A percentile compares a stretch with the other conserved stretches of the same genome.
These are phyloP conservation scores for Myotis daubentonii DNA, from an alignment of 2,797 vertebrate species.

Conservation along the genomic window DNA sequence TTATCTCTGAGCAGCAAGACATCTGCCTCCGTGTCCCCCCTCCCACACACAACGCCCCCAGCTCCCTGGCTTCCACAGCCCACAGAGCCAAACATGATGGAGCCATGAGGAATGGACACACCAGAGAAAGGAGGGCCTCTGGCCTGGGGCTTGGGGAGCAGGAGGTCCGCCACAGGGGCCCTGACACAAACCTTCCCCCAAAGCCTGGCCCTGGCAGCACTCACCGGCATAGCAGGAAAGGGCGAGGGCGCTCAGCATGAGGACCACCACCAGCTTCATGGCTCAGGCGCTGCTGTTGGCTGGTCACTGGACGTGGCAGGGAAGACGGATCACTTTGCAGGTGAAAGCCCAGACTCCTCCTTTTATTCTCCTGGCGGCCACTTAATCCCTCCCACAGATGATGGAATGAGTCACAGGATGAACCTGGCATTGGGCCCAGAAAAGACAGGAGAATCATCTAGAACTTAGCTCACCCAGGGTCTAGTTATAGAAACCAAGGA, in stretches of 20 bases:
- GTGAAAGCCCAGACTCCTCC: not conserved
- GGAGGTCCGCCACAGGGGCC: not conserved
- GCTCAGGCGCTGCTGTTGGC: not conserved
- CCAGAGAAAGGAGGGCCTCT: not conserved
- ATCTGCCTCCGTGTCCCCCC: too few species aligned
- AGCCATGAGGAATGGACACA: not conserved
- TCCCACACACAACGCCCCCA: not conserved
- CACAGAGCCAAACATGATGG: not conserved
- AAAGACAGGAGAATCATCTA: not conserved
- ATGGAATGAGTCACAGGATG: not conserved
- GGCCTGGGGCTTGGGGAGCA: not conserved
- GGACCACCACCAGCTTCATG: not conserved
- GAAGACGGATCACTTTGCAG: not conserved
- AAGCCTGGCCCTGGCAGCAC: rapidly evolving
- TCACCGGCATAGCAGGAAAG: not conserved
- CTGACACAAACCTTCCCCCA: too few species aligned
- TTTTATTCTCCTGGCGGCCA: not conserved
- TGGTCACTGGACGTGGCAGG: not conserved
- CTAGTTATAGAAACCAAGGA: not conserved
- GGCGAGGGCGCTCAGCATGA: not conserved
- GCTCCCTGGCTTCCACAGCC: not conserved
- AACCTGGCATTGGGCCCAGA: not conserved
- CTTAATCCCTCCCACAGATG: not conserved
- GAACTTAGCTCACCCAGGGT: rapidly evolving
- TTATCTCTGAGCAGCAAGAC: not conserved